Conservation (phyloP, 2,113 vertebrate species). For the Pimephales promelas region DNA sequence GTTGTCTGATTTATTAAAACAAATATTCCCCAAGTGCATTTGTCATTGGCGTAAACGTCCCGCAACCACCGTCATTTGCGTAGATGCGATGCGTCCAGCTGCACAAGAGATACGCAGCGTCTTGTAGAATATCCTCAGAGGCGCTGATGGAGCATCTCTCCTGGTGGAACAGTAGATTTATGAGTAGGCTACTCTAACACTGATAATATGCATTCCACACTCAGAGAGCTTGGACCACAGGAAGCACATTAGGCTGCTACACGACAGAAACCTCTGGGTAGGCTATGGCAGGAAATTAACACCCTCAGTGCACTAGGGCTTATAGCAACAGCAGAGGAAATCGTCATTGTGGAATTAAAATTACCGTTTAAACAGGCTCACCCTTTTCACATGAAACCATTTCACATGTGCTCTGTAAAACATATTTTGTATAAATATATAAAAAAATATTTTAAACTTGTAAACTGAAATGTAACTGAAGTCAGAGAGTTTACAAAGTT, state of each 20-base stretch:
- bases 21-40: background rate
- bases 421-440: no score
- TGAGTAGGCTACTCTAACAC: no score
- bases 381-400: background rate
- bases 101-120: background rate
- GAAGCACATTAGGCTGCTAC: background rate
- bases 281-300: constrained; percentile 5
- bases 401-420: background rate
- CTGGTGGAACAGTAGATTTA: background rate
- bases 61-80: background rate
- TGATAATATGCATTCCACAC: background rate
- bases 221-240: background rate
- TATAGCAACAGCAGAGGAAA: background rate
- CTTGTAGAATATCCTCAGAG: background rate
- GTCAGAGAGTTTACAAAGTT: background rate
- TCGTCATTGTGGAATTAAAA: background rate
- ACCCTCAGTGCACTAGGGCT: background rate
- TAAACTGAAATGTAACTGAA: background rate
- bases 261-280: background rate
- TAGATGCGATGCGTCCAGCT: background rate
- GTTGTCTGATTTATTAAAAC: background rate
- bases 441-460: no score
- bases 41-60: background rate
- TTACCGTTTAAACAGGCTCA: background rate
- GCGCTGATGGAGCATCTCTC: background rate